Evolutionary conservation across 1,140 invertebrate genomes (phyloP), one percentile per base, ranked within the genome.

Genomic region (Rhynchophorus ferrugineus): DNA sequence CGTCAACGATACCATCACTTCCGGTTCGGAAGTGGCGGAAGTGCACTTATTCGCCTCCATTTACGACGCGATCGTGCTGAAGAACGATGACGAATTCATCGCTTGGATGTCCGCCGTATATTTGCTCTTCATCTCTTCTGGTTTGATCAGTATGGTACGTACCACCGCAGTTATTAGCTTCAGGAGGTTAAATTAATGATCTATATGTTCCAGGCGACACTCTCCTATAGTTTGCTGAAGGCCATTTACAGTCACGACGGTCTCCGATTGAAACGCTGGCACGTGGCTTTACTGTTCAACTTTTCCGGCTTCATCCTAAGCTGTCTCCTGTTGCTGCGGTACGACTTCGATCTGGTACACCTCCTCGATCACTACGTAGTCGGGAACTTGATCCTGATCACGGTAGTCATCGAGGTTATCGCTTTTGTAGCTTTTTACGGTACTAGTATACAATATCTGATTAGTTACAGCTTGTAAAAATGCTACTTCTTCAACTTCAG

Each of bases 371-470:
- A 71, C 45, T 75, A 75, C 53, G 67, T 76, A 8, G 69, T 76
- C n/a, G 73, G 73, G 22, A 70, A 73, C 34, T 67, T 75, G 49
- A 64, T 76, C 3, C 53, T 74, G 3, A 64, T 70, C 3, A 67
- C 69, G 18, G 69, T 72, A 17, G 61, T 74, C 3, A 47, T 76
- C 7, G 74, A 76, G 63, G 59, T 76, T 9, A 62, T 72, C 11
- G 72, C 70, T 13, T 67, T 77, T 41, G 65, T 73, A 17, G 71
- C 69, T 59, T 72, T 76, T 54, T 77, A 77, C 55, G 75, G 75
- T 67, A 61, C 64, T 49, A 39, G n/a, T 21, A 36, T 8, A 2
- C 17, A n/a, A 3, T 24, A 0, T 29, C 38, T 41, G 14, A 16
- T 3, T 16, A 37, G 7, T 37, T 18, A 16, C 3, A 21, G 3